Evolutionary conservation across 1,140 invertebrate species (phyloP).

Genomic region (Alviniconcha marisindica): DNA sequence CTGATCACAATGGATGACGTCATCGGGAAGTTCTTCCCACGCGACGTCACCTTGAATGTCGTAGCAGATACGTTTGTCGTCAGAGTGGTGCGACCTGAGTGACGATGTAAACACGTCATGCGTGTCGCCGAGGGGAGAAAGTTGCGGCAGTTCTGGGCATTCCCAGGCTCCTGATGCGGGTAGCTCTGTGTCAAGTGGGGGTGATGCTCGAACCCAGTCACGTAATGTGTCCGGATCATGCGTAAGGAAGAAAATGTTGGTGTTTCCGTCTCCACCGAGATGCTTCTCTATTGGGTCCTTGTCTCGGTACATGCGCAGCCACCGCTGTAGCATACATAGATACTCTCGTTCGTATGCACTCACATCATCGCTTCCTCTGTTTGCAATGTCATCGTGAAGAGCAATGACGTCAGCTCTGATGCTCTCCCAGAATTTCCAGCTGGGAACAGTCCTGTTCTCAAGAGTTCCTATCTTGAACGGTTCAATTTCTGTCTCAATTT

Average conservation of each 20-base stretch:
- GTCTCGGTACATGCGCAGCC: conserved; percentile 29
- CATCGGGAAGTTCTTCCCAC: conserved; percentile 14
- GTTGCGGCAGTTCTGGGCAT: neutral
- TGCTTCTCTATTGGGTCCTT: neutral
- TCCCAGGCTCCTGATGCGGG: conserved; percentile 26
- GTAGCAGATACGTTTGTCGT: neutral
- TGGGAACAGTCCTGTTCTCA: neutral
- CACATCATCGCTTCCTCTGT: neutral
- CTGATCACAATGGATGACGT: conserved; percentile 19
- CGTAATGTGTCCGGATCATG: conserved; percentile 5
- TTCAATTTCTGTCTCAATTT: conserved; percentile 27
- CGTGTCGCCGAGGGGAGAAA: conserved; percentile 14
- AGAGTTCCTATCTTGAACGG: conserved; percentile 23
- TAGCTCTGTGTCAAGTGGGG: conserved; percentile 19
- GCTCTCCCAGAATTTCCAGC: conserved; percentile 28
- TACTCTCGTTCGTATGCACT: conserved; percentile 16
- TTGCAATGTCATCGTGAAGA: neutral
- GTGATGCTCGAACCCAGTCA: neutral
- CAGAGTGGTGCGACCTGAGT: conserved; percentile 1
- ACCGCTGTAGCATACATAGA: neutral
- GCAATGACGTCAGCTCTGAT: conserved; percentile 27
- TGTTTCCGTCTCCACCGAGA: conserved; percentile 7
- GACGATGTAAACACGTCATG: conserved; percentile 13
- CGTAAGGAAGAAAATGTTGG: conserved; percentile 4
- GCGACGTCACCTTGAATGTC: conserved; percentile 21